phyloP scores from a whole-genome alignment of 2,113 vertebrate genomes.

The Cheilinus undulatus region DNA sequence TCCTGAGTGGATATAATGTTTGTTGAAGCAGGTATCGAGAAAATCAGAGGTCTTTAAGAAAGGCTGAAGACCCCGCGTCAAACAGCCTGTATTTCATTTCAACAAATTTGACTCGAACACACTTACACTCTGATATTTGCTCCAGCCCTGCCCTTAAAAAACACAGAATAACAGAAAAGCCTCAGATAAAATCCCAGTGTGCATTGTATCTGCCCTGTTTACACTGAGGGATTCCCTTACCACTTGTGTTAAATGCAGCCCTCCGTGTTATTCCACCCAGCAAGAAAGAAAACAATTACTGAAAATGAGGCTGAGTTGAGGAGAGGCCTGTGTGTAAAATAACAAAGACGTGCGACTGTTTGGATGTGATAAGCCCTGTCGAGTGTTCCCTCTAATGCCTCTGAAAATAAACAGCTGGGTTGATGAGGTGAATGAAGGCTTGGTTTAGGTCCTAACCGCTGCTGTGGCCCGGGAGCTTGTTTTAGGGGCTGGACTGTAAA shows the following conservation, averaged over 20 bases:
- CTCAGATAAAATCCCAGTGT: slow-evolving; percentile 79
- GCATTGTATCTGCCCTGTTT: slow-evolving; percentile 78
- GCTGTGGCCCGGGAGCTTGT: slow-evolving; percentile 69
- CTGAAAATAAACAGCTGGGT: slow-evolving; percentile 83
- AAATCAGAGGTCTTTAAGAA: slow-evolving; percentile 34
- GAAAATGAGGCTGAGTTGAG: slow-evolving; percentile 76
- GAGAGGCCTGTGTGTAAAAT: slow-evolving; percentile 77
- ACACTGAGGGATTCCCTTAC: slow-evolving; percentile 78
- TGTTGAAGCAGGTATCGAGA: slow-evolving; percentile 11
- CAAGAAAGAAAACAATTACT: slow-evolving; percentile 84
- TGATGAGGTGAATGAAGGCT: slow-evolving; percentile 79
- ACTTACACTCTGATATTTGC: slow-evolving; percentile 54
- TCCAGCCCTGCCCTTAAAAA: slow-evolving; percentile 64
- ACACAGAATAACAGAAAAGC: slow-evolving; percentile 74
- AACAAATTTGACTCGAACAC: slow-evolving; percentile 42
- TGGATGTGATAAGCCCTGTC: slow-evolving; percentile 81
- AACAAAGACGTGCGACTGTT: slow-evolving; percentile 82
- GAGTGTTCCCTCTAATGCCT: slow-evolving; percentile 82
- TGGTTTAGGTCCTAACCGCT: slow-evolving; percentile 76
- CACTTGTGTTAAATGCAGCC: slow-evolving; percentile 77
- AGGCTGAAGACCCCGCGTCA: slow-evolving; percentile 23
- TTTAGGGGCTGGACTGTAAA: slow-evolving; percentile 74
- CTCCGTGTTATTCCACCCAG: slow-evolving; percentile 79
- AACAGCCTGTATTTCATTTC: slow-evolving; percentile 46
- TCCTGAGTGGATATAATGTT: slow-evolving; percentile 21